Conservation (phyloP, 2,113 vertebrate species). For the Microcebus tavaratra region DNA sequence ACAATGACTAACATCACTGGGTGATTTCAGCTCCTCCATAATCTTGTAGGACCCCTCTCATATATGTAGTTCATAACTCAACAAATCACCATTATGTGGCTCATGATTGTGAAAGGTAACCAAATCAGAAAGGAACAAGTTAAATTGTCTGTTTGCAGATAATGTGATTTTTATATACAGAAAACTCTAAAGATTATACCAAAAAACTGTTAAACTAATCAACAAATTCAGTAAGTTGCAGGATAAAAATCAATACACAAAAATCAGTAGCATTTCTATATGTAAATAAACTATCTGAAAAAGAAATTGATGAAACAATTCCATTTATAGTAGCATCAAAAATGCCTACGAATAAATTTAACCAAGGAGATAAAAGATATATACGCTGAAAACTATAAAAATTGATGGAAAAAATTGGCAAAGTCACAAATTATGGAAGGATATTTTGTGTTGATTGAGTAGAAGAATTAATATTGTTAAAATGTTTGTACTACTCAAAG, state of each 20-base stretch:
- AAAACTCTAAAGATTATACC: not conserved
- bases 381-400: not conserved
- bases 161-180: not conserved
- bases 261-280: not conserved
- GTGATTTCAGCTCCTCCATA: not conserved
- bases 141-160: not conserved
- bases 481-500: not conserved
- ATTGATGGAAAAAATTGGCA: not conserved
- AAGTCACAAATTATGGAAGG: not conserved
- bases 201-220: not conserved
- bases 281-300: not conserved
- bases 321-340: not conserved
- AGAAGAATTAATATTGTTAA: not conserved
- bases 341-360: not conserved
- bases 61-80: not conserved
- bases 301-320: not conserved
- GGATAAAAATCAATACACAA: not conserved
- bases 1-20: not conserved
- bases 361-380: not conserved
- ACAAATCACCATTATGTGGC: not conserved
- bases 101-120: not conserved
- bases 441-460: not conserved
- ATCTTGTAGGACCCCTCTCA: not conserved
- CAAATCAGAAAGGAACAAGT: not conserved
- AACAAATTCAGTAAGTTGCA: not conserved